Conservation (phyloP, 2,797 vertebrate species). For the Apodemus agrarius region DNA sequence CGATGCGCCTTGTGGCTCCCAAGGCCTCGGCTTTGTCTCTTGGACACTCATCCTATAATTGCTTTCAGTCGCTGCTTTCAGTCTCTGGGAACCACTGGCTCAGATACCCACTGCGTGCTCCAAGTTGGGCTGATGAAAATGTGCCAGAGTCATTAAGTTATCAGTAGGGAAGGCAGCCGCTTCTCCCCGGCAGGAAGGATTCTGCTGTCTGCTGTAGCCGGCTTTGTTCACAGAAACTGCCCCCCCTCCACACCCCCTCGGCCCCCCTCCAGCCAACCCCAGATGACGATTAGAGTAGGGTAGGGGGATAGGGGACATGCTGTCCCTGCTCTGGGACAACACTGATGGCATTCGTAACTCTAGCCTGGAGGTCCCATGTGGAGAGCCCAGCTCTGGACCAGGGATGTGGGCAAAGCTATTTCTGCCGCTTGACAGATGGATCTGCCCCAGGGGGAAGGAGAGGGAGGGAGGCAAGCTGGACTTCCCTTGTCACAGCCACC, state of each 20-base stretch:
- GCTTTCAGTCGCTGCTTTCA: constrained; percentile 71
- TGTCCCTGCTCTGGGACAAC: constrained; percentile 53
- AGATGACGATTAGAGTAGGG: not conserved
- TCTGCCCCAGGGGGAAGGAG: constrained; percentile 68
- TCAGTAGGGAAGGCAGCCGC: constrained; percentile 81
- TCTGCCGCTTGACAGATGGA: constrained; percentile 80
- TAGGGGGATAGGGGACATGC: not conserved
- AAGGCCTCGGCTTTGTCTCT: constrained; percentile 68
- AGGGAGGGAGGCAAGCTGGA: constrained; percentile 73
- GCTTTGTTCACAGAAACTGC: constrained; percentile 77
- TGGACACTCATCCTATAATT: constrained; percentile 73
- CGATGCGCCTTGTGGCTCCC: constrained; percentile 56
- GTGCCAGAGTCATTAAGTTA: constrained; percentile 84
- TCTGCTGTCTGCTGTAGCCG: constrained; percentile 73
- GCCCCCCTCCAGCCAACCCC: not conserved
- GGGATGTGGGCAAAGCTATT: constrained; percentile 70
- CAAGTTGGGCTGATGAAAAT: constrained; percentile 82
- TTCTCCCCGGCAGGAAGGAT: constrained; percentile 79
- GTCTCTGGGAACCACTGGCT: constrained; percentile 79
- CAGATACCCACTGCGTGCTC: constrained; percentile 81
- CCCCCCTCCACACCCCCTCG: not conserved
- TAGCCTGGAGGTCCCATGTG: constrained; percentile 59
- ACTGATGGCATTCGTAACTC: constrained; percentile 54
- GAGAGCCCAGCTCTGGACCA: constrained; percentile 50
- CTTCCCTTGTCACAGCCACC: constrained; percentile 64